Conservation (phyloP, 2,113 vertebrate genomes). For the Forbesichthys agassizii region DNA sequence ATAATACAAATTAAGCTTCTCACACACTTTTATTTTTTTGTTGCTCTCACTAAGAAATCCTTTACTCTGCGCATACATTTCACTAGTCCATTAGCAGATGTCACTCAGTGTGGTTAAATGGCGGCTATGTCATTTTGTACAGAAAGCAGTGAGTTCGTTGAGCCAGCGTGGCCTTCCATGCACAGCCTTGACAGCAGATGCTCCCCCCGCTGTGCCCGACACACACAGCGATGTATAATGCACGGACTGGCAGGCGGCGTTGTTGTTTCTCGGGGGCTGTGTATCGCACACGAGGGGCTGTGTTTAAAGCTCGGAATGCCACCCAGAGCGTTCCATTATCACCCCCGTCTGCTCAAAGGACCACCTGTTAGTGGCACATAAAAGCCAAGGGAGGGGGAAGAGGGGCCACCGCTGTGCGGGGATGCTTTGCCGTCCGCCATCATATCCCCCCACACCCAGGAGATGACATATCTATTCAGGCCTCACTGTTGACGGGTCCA, state of each 20-base stretch:
- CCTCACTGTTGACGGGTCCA: slow-evolving; percentile 21
- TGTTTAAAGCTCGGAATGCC: slow-evolving; percentile 44
- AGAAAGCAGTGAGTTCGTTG: slow-evolving; percentile 15
- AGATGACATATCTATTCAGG: slow-evolving; percentile 51
- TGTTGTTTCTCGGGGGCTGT: slow-evolving; percentile 40
- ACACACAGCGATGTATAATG: slow-evolving; percentile 33
- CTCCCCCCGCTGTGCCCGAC: slow-evolving; percentile 46
- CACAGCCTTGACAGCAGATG: slow-evolving; percentile 46
- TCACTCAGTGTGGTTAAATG: not conserved
- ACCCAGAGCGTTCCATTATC: slow-evolving; percentile 64
- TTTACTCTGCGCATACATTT: no score
- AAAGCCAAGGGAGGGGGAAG: slow-evolving; percentile 42
- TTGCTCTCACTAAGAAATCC: not conserved
- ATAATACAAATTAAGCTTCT: slow-evolving; percentile 14
- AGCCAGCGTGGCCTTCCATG: slow-evolving; percentile 18
- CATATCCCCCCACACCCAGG: slow-evolving; percentile 1
- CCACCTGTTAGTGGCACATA: slow-evolving; percentile 65
- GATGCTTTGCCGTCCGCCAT: slow-evolving; percentile 15
- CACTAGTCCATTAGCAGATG: no score
- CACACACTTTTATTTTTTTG: not conserved
- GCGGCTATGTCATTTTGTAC: slow-evolving; percentile 24
- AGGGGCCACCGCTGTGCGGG: slow-evolving; percentile 31
- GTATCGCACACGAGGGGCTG: slow-evolving; percentile 51
- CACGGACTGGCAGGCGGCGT: slow-evolving; percentile 37
- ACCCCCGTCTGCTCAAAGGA: slow-evolving; percentile 53